These are phyloP conservation scores for Willisornis vidua DNA, from an alignment of 2,113 vertebrate genomes.

Conservation along the genomic window DNA sequence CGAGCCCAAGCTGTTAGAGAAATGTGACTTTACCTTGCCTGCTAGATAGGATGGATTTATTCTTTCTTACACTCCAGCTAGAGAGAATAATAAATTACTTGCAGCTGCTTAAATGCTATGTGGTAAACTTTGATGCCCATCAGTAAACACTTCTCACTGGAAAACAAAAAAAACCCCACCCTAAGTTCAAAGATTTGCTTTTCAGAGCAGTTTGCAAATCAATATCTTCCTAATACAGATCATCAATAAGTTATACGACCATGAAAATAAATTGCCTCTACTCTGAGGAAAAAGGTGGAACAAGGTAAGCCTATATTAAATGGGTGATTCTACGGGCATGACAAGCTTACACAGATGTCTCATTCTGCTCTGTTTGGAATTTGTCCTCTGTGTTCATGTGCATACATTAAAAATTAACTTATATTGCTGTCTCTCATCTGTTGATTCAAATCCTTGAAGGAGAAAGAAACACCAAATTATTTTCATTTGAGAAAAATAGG, in stretches of 20 bases:
- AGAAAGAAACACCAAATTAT: neutral
- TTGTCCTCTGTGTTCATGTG: conserved; percentile 18
- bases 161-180: neutral
- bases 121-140: neutral
- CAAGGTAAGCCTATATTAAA: neutral
- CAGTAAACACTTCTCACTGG: neutral
- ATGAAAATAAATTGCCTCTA: neutral
- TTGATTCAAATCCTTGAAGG: neutral
- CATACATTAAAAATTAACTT: conserved; percentile 15
- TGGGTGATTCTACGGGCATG: neutral
- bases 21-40: neutral
- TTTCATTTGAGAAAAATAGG: neutral
- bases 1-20: neutral
- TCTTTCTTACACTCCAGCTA: neutral
- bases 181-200: neutral
- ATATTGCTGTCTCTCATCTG: neutral
- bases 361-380: conserved; percentile 7
- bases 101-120: neutral
- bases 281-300: neutral
- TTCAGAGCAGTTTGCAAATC: neutral
- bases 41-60: neutral
- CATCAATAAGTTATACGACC: neutral
- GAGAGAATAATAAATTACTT: neutral
- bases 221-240: neutral
- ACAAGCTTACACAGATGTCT: neutral